Conservation (phyloP, 1,140 invertebrate species). For the Coelopa frigida region DNA sequence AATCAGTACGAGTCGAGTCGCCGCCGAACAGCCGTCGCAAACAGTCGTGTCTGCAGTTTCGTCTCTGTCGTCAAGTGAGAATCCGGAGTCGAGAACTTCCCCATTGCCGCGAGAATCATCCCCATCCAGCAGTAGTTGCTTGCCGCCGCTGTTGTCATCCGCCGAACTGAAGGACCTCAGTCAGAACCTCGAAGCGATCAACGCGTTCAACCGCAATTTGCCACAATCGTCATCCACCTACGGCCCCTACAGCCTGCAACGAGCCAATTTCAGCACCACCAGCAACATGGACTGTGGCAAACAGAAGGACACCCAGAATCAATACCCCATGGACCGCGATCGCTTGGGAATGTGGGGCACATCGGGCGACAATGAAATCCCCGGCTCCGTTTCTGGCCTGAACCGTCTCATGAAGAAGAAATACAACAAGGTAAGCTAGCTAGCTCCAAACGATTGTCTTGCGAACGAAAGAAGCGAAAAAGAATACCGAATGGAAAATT, state of each 20-base stretch:
- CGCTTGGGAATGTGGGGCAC: slow-evolving; percentile 30
- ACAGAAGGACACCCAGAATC: slow-evolving; percentile 10
- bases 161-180: slow-evolving; percentile 6
- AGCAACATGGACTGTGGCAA: slow-evolving; percentile 18
- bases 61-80: slow-evolving; percentile 4
- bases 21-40: slow-evolving; percentile 22
- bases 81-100: not conserved
- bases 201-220: slow-evolving; percentile 3
- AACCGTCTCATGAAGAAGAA: slow-evolving; percentile 29
- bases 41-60: slow-evolving; percentile 9
- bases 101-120: slow-evolving; percentile 3
- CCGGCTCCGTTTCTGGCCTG: slow-evolving; percentile 29
- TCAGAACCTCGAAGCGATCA: slow-evolving; percentile 9
- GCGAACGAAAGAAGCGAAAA: too few species aligned
- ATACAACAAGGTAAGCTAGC: slow-evolving; percentile 41
- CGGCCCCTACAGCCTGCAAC: slow-evolving; percentile 8
- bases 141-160: slow-evolving; percentile 22
- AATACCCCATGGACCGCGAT: slow-evolving; percentile 24
- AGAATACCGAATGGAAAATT: too few species aligned
- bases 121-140: slow-evolving; percentile 17
- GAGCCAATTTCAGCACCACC: slow-evolving; percentile 12
- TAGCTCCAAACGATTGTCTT: too few species aligned
- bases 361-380: slow-evolving; percentile 28
- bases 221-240: slow-evolving; percentile 1
- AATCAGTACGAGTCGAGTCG: slow-evolving; percentile 38